Percentiles rank a stretch among this genome's conserved stretches.
These are phyloP conservation scores for Anser brachyrhynchus DNA, from an alignment of 2,113 vertebrate species.

Conservation along the genomic window DNA sequence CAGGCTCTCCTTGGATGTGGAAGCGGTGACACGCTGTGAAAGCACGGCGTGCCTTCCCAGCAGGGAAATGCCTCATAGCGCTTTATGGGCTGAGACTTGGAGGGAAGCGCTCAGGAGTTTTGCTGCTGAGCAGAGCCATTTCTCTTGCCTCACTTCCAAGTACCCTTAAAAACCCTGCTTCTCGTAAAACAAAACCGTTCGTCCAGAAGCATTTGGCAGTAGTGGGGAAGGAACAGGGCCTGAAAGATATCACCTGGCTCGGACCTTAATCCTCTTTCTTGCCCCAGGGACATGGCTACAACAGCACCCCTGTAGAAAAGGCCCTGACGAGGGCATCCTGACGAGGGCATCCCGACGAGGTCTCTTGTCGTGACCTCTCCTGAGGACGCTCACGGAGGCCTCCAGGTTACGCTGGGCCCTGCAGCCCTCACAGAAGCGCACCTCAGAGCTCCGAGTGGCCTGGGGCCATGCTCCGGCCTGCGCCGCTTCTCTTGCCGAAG, in stretches of 20 bases:
- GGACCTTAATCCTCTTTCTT: neutral
- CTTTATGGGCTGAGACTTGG: neutral
- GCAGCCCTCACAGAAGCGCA: neutral
- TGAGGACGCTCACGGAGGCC: neutral
- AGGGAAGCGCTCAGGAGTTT: neutral
- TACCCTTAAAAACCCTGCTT: neutral
- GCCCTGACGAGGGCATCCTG: neutral
- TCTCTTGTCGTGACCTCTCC: neutral
- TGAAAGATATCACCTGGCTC: neutral
- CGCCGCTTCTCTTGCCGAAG: neutral
- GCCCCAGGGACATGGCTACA: neutral
- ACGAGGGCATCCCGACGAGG: rapidly evolving
- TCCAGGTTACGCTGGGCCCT: neutral
- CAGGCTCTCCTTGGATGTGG: neutral
- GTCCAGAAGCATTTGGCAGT: neutral
- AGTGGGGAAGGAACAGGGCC: neutral
- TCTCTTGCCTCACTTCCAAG: neutral
- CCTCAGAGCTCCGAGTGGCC: neutral
- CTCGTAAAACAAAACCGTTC: neutral
- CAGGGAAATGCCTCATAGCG: neutral
- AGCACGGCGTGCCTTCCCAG: neutral
- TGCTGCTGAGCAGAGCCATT: neutral
- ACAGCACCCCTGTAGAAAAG: neutral
- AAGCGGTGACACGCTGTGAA: neutral
- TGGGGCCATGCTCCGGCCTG: neutral